These are phyloP conservation scores for Apocheima hispidaria DNA, from an alignment of 2,888 invertebrate genomes.

Conservation along the genomic window DNA sequence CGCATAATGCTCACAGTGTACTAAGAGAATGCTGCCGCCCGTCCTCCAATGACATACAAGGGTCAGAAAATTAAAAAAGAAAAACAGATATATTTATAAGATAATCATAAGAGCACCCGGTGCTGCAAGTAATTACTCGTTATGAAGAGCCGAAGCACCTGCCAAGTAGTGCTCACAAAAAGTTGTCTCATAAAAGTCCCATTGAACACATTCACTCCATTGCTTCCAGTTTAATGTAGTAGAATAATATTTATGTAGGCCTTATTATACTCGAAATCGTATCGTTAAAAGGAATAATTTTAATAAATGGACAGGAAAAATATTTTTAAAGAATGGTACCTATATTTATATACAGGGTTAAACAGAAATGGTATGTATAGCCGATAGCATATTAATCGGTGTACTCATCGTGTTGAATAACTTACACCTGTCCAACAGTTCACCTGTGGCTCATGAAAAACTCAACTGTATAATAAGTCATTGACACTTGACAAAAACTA, in stretches of 20 bases:
- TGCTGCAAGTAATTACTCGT: constrained; percentile 6
- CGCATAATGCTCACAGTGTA: too few relatives aligned
- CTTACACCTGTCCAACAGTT: too few relatives aligned
- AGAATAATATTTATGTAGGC: constrained; percentile 18
- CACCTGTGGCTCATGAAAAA: too few relatives aligned
- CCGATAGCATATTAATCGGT: too few relatives aligned
- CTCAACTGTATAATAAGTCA: too few relatives aligned
- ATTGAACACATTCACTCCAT: constrained; percentile 25
- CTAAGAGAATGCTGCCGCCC: too few relatives aligned
- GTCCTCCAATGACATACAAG: too few relatives aligned
- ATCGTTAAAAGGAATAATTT: constrained; percentile 15
- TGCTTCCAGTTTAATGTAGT: constrained; percentile 16
- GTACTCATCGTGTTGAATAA: too few relatives aligned
- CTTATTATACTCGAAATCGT: constrained; percentile 9
- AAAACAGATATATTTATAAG: too few relatives aligned
- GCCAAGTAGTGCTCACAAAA: constrained; percentile 31
- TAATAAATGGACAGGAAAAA: constrained; percentile 1
- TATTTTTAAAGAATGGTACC: constrained; percentile 5
- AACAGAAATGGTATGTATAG: neutral
- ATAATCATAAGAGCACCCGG: neutral
- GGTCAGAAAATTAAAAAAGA: too few relatives aligned
- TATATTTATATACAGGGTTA: neutral
- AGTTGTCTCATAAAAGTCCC: constrained; percentile 31
- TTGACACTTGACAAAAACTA: too few relatives aligned
- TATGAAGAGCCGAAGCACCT: constrained; percentile 22